These are phyloP conservation scores for Drosophila gunungcola DNA, from an alignment of 1,140 invertebrate genomes.

Conservation along the genomic window DNA sequence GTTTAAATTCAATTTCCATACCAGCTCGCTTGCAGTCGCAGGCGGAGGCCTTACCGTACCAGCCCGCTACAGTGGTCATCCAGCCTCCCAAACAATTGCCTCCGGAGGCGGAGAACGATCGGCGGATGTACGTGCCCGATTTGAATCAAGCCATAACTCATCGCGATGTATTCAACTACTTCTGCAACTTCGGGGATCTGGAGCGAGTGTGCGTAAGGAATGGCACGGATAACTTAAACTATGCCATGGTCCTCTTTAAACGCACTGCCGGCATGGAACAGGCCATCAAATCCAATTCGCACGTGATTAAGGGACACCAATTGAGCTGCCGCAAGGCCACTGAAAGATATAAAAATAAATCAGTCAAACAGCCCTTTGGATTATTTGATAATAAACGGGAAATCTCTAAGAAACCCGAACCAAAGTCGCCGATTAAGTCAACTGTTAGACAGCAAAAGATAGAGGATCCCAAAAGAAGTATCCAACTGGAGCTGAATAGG, in stretches of 20 bases:
- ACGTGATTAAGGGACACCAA: background rate
- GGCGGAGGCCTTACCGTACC: background rate
- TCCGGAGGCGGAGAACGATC: background rate
- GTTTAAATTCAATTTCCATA: background rate
- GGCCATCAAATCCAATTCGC: background rate
- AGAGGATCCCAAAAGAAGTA: background rate
- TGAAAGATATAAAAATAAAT: background rate
- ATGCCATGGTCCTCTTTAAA: conserved; percentile 1
- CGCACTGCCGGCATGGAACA: background rate
- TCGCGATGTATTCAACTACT: background rate
- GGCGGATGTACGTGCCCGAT: conserved; percentile 1
- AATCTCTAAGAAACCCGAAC: background rate
- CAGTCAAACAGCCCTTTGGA: background rate
- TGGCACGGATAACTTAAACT: background rate
- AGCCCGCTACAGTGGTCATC: background rate
- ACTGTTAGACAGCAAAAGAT: too few relatives aligned
- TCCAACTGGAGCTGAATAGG: too few relatives aligned
- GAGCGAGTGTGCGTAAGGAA: background rate
- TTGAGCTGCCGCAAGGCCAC: background rate
- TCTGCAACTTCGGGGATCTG: conserved; percentile 1
- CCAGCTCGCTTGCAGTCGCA: background rate
- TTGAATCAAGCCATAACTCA: background rate
- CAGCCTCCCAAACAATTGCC: background rate
- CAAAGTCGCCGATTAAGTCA: background rate
- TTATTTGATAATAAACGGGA: background rate